Evolutionary conservation across 2,888 invertebrate genomes (phyloP), one percentile per base, ranked within the genome.

Genomic region (Stenichneumon culpator): DNA sequence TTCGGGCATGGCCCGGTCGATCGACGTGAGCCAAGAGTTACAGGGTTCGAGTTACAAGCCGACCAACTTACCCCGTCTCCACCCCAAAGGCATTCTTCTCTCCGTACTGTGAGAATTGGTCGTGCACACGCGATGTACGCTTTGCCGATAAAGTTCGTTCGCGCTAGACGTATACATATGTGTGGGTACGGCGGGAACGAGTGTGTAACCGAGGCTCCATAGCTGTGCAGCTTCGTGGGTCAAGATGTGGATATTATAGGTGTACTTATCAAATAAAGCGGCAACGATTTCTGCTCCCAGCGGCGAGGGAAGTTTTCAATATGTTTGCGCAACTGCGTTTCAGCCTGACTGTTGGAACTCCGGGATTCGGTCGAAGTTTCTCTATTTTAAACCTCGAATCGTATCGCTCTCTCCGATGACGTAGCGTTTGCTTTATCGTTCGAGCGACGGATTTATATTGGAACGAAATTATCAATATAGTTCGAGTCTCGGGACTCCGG

Each of bases 11-110:
- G n/a, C 72, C 79, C 68, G 82, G 79, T 86, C 85, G 85, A 86
- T 86, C 82, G 85, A 86, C 82, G 75, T 72, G 79, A 50, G 77
- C 77, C 73, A 75, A 79, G 82, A 84, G 84, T 84, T 78, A 73
- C 73, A 72, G 44, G 65, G 47, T 67, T 68, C 60, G 52, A 67
- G 75, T 75, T 75, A 67, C 75, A 74, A 47, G 54, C 69, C 50
- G 65, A 69, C 63, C 60, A 78, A 60, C 80, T 75, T 50, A 54
- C 67, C 70, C 67, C 52, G n/a, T 36, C 14, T 36, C 54, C 25
- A 32, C 22, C 50, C 47, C 63, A 50, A 19, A 44, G 57, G 52
- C 65, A 65, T 72, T 74, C 79, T 63, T 77, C 65, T n/a, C 39
- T 52, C 52, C 44, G 39, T 63, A 65, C 63, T 60, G 75, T 67